These are phyloP conservation scores for Silurus asotus DNA, from an alignment of 2,113 vertebrate genomes.

Conservation along the genomic window DNA sequence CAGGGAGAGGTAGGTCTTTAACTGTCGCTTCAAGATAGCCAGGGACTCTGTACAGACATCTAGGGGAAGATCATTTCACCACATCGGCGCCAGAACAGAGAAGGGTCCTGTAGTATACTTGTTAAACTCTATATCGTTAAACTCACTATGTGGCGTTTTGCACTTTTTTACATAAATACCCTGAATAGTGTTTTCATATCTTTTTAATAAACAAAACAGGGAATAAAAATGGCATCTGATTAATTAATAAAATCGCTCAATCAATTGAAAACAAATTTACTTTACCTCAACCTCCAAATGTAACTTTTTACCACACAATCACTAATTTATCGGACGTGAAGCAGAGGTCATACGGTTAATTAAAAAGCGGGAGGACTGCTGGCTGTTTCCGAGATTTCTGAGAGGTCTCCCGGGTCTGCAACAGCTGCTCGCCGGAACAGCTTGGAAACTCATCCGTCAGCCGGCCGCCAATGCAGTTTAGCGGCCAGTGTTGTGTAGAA, in stretches of 20 bases:
- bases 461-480: slow-evolving; percentile 39
- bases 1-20: too few species aligned
- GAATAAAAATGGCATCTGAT: not conserved
- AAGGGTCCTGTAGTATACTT: too few species aligned
- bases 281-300: slow-evolving; percentile 18
- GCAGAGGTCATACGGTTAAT: slow-evolving; percentile 41
- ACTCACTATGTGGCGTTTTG: too few species aligned
- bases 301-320: not conserved
- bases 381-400: slow-evolving; percentile 57
- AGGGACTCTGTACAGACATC: too few species aligned
- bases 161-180: too few species aligned
- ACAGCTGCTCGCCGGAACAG: slow-evolving; percentile 68
- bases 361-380: slow-evolving; percentile 42
- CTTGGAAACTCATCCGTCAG: slow-evolving; percentile 66
- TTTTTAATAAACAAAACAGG: too few species aligned
- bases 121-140: too few species aligned
- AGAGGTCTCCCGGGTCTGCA: slow-evolving; percentile 59
- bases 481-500: slow-evolving; percentile 20
- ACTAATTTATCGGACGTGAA: slow-evolving; percentile 25
- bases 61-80: too few species aligned
- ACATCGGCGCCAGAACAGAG: too few species aligned
- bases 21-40: too few species aligned
- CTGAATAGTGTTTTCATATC: too few species aligned
- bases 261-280: not conserved
- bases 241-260: not conserved